Percentiles rank a stretch among this genome's conserved stretches.
Conservation (phyloP, 2,888 invertebrate genomes). For the Asteroscopus sphinx region DNA sequence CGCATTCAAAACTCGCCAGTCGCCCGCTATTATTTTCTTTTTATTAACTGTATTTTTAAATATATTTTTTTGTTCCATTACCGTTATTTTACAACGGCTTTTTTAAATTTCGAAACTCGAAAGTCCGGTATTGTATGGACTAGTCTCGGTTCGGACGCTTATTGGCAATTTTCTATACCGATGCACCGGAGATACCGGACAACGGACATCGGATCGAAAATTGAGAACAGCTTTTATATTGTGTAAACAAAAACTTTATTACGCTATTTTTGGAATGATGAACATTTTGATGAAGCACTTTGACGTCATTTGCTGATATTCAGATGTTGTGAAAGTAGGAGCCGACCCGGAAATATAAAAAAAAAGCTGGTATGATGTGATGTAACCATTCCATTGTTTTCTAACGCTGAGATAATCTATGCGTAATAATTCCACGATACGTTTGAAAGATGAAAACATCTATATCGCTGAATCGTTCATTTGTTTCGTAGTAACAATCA, state of each 20-base stretch:
- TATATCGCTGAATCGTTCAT: neutral
- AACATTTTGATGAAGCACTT: neutral
- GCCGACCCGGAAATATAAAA: too few relatives aligned
- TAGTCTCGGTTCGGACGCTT: constrained; percentile 50
- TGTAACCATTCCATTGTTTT: constrained; percentile 14
- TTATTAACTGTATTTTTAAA: neutral
- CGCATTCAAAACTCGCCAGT: constrained; percentile 16
- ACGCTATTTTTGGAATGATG: constrained; percentile 16
- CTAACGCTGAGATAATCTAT: constrained; percentile 4
- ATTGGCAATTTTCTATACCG: constrained; percentile 76
- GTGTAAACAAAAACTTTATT: constrained; percentile 46
- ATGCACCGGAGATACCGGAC: constrained; percentile 62
- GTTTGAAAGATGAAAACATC: constrained; percentile 1
- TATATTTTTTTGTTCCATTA: constrained; percentile 1
- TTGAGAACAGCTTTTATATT: constrained; percentile 45
- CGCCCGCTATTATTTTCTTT: constrained; percentile 7
- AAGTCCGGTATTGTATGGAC: constrained; percentile 32
- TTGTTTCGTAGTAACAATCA: neutral
- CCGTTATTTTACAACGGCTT: neutral
- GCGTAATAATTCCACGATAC: constrained; percentile 1
- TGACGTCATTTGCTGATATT: constrained; percentile 5
- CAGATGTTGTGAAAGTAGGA: too few relatives aligned
- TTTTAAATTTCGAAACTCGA: constrained; percentile 7
- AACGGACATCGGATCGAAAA: constrained; percentile 57
- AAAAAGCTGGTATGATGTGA: neutral